Evolutionary conservation across 2,113 vertebrate species (phyloP).

Genomic region (Phalacrocorax carbo): DNA sequence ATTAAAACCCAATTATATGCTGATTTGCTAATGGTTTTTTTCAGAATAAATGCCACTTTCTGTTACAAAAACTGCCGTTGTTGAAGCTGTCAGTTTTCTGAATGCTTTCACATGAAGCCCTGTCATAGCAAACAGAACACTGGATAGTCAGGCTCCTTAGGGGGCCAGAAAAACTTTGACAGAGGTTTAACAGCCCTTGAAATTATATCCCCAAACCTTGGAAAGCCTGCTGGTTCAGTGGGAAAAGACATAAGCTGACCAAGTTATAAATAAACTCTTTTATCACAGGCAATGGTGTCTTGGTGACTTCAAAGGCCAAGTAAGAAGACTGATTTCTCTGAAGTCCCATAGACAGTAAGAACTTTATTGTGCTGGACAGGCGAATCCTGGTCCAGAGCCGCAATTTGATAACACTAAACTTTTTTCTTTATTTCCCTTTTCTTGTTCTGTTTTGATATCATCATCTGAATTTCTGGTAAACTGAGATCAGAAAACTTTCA

Average conservation of each 20-base stretch:
- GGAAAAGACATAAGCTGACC: slow-evolving; percentile 80
- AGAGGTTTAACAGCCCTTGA: slow-evolving; percentile 86
- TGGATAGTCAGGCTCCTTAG: slow-evolving; percentile 78
- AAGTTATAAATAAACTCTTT: slow-evolving; percentile 87
- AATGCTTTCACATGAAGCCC: slow-evolving; percentile 76
- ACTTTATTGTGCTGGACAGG: slow-evolving; percentile 71
- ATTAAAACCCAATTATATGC: slow-evolving; percentile 75
- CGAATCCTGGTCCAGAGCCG: slow-evolving; percentile 37
- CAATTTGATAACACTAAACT: slow-evolving; percentile 61
- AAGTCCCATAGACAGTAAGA: slow-evolving; percentile 76
- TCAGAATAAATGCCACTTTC: slow-evolving; percentile 80
- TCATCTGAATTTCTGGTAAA: slow-evolving; percentile 55
- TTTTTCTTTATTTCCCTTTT: slow-evolving; percentile 23
- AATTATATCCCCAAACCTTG: slow-evolving; percentile 81
- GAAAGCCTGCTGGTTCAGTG: slow-evolving; percentile 83
- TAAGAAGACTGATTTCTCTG: slow-evolving; percentile 76
- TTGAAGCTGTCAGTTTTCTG: slow-evolving; percentile 74
- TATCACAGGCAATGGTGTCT: slow-evolving; percentile 79
- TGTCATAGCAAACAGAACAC: slow-evolving; percentile 78
- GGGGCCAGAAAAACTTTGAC: slow-evolving; percentile 82
- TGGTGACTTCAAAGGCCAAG: slow-evolving; percentile 82
- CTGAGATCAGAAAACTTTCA: slow-evolving; percentile 40
- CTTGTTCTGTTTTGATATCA: slow-evolving; percentile 48
- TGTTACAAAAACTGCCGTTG: slow-evolving; percentile 72
- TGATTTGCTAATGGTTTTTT: slow-evolving; percentile 78